A percentile compares a stretch with the other conserved stretches of the same genome.
Conservation (phyloP, 2,888 invertebrate genomes). For the Cerastoderma edule region DNA sequence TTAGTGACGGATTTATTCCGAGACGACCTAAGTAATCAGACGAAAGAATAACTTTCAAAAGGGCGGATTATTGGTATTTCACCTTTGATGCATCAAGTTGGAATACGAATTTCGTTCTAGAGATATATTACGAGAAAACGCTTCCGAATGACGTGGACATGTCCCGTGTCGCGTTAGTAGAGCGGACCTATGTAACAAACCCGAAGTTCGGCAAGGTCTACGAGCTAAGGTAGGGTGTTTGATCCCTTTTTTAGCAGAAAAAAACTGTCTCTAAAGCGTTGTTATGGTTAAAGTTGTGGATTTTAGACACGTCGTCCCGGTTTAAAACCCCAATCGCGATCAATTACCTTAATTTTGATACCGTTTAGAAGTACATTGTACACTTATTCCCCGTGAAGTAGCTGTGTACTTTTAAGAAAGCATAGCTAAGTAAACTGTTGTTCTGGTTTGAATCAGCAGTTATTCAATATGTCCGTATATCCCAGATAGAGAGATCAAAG, state of each 20-base stretch:
- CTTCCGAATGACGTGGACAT: constrained; percentile 3
- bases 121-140: constrained; percentile 14
- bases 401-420: background rate
- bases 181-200: background rate
- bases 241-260: background rate
- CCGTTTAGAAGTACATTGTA: background rate
- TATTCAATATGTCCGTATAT: no score
- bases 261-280: background rate
- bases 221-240: background rate
- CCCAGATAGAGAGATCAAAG: no score
- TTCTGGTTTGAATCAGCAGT: no score
- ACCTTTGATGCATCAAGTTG: no score
- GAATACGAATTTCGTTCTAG: background rate
- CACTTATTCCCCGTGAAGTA: background rate
- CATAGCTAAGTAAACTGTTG: no score
- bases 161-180: background rate
- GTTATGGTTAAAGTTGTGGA: no score
- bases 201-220: constrained; percentile 5
- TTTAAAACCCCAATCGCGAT: background rate
- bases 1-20: no score
- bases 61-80: no score
- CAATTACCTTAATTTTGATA: background rate
- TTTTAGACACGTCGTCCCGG: background rate
- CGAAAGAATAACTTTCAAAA: no score
- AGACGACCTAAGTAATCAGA: no score